Percentiles rank a stretch among this genome's conserved stretches.
Conservation (phyloP, 2,888 invertebrate genomes). For the Lasius fuliginosus region DNA sequence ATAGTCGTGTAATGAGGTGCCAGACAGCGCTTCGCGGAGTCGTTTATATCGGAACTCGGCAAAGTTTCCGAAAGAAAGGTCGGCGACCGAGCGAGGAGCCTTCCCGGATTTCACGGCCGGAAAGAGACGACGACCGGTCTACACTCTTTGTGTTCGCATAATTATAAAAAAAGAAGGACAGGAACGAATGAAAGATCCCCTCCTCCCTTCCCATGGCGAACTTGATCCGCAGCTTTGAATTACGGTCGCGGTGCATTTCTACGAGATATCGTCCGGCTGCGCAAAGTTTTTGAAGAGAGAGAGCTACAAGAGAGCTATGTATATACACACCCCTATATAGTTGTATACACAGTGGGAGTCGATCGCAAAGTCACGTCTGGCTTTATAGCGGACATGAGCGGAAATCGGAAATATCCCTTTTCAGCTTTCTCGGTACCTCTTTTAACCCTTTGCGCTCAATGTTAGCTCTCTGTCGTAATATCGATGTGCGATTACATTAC, state of each 20-base stretch:
- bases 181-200: conserved; percentile 39
- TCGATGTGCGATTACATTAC: conserved; percentile 31
- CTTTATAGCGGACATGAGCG: neutral
- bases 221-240: conserved; percentile 51
- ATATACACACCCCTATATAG: neutral
- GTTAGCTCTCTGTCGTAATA: conserved; percentile 25
- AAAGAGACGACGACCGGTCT: conserved; percentile 32
- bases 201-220: neutral
- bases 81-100: conserved; percentile 30
- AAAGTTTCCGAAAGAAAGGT: conserved; percentile 63
- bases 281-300: conserved; percentile 23
- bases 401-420: conserved; percentile 41
- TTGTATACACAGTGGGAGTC: neutral
- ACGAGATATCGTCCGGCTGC: conserved; percentile 28
- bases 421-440: neutral
- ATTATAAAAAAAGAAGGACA: conserved; percentile 26
- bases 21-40: conserved; percentile 60
- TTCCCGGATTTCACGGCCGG: conserved; percentile 35
- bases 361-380: conserved; percentile 25
- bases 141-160: conserved; percentile 30
- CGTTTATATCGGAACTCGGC: conserved; percentile 63
- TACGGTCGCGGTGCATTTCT: conserved; percentile 11
- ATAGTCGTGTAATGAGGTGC: conserved; percentile 68
- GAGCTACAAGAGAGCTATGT: neutral
- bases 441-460: conserved; percentile 10